A percentile compares a stretch with the other conserved stretches of the same genome.
Conservation (phyloP, 2,797 vertebrate genomes). For the Gallinago solitaria region DNA sequence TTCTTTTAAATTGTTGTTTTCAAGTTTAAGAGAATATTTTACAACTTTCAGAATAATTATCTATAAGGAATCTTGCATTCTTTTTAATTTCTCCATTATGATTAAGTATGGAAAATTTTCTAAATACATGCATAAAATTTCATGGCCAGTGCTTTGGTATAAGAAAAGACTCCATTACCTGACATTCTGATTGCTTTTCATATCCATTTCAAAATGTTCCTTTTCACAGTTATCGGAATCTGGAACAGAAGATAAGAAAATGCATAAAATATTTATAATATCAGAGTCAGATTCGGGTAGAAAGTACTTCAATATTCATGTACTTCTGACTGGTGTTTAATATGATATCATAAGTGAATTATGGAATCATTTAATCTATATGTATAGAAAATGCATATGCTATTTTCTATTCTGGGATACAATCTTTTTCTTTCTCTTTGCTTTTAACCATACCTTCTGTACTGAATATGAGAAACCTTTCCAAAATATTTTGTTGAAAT, state of each 20-base stretch:
- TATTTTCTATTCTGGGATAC: conserved; percentile 36
- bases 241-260: conserved; percentile 73
- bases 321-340: conserved; percentile 55
- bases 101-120: background rate
- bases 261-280: conserved; percentile 52
- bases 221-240: conserved; percentile 73
- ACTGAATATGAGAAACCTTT: background rate
- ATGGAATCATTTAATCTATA: conserved; percentile 45
- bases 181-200: conserved; percentile 69
- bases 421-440: conserved; percentile 1
- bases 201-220: conserved; percentile 62
- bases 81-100: background rate
- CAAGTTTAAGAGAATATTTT: background rate
- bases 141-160: background rate
- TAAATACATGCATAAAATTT: conserved; percentile 4
- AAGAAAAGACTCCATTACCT: conserved; percentile 69
- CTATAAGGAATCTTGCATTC: background rate
- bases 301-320: conserved; percentile 56
- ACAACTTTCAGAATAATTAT: background rate
- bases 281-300: conserved; percentile 26
- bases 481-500: background rate
- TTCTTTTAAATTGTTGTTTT: background rate
- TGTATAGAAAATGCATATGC: background rate
- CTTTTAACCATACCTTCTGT: background rate
- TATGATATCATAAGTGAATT: conserved; percentile 36